Evolutionary conservation across 2,888 invertebrate genomes (phyloP).

Genomic region (Lobophora halterata): DNA sequence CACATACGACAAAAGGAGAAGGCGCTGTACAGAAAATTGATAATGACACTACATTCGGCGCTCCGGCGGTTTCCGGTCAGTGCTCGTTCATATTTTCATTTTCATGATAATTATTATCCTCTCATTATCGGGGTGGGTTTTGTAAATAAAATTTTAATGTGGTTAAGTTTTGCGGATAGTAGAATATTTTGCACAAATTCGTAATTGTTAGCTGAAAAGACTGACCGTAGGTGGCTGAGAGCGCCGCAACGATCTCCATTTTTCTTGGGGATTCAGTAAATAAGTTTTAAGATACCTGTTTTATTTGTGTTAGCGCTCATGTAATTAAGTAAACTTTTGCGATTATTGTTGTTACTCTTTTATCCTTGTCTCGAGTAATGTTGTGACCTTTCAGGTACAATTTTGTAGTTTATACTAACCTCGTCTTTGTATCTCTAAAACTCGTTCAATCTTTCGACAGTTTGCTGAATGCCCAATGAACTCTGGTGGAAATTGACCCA

Average conservation of each 20-base stretch:
- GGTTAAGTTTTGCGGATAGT: conserved; percentile 73
- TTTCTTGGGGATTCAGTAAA: conserved; percentile 59
- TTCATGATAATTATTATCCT: conserved; percentile 43
- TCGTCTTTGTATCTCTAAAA: conserved; percentile 6
- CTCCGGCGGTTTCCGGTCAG: conserved; percentile 77
- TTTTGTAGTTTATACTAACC: conserved; percentile 13
- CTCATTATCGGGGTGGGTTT: conserved; percentile 55
- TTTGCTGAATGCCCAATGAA: conserved; percentile 58
- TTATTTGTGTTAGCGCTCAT: conserved; percentile 12
- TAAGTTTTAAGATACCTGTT: conserved; percentile 10
- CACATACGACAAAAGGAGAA: conserved; percentile 35
- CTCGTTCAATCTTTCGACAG: conserved; percentile 17
- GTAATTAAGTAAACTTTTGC: conserved; percentile 14
- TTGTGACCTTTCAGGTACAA: conserved; percentile 9
- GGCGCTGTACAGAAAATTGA: conserved; percentile 37
- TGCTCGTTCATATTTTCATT: conserved; percentile 63
- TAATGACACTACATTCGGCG: conserved; percentile 55
- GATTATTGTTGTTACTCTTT: conserved; percentile 19
- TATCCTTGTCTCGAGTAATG: conserved; percentile 17
- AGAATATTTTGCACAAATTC: conserved; percentile 80
- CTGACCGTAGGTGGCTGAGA: conserved; percentile 77
- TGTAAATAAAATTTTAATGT: conserved; percentile 71
- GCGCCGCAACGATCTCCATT: conserved; percentile 61
- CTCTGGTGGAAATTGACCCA: conserved; percentile 52
- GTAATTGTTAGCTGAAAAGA: conserved; percentile 76